Percentiles rank a stretch among this genome's conserved stretches.
Conservation (phyloP, 2,888 invertebrate genomes). For the Sturmia bella region DNA sequence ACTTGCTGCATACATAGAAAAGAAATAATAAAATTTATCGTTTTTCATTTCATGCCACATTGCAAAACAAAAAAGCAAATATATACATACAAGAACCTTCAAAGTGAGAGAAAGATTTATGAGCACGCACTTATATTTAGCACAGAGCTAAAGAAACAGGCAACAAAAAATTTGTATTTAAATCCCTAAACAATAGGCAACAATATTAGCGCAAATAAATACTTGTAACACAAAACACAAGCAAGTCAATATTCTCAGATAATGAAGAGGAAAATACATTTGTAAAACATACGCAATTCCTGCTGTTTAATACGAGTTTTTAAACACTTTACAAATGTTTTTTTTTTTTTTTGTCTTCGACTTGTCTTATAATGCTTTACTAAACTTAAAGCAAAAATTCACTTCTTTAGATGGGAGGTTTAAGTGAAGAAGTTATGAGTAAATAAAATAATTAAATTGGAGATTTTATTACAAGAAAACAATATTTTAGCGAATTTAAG, state of each 20-base stretch:
- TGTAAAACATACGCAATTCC: conserved; percentile 63
- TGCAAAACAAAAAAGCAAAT: conserved; percentile 36
- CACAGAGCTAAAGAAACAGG: conserved; percentile 24
- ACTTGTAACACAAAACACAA: conserved; percentile 22
- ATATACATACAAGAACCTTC: conserved; percentile 51
- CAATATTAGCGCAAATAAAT: conserved; percentile 58
- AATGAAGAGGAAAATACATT: conserved; percentile 53
- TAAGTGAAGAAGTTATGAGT: background rate
- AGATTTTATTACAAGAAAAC: no score
- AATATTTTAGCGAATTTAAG: no score
- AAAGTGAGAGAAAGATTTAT: conserved; percentile 67
- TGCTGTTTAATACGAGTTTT: conserved; percentile 53
- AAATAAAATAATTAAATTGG: background rate
- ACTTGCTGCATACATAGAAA: conserved; percentile 18
- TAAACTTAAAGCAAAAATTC: no score
- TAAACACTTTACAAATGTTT: background rate
- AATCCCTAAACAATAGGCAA: conserved; percentile 59
- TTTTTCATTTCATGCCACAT: conserved; percentile 51
- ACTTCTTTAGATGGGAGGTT: no score
- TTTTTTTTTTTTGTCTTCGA: no score
- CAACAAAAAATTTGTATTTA: conserved; percentile 30
- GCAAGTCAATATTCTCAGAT: conserved; percentile 41
- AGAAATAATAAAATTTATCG: conserved; percentile 66
- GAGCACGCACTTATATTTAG: conserved; percentile 62
- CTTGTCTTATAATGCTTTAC: no score